Conservation (phyloP, 1,140 invertebrate genomes). For the Bombyx mori region ASM3026992v2 NC_085129.1:12106501-12107000, state of each 20-base stretch:
- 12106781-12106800: constrained; percentile 8
- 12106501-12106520: constrained; percentile 4
- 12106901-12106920: constrained; percentile 18
- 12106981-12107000: constrained; percentile 10
- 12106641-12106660: constrained; percentile 15
- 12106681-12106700: constrained; percentile 8
- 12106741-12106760: constrained; percentile 14
- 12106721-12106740: constrained; percentile 18
- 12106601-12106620: constrained; percentile 10
- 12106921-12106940: constrained; percentile 11
- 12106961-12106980: constrained; percentile 8
- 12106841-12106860: constrained; percentile 15
- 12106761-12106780: constrained; percentile 9
- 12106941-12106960: constrained; percentile 12
- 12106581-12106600: not conserved
- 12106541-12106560: constrained; percentile 1
- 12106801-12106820: constrained; percentile 14
- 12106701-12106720: constrained; percentile 17
- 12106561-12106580: constrained; percentile 2
- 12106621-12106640: constrained; percentile 8
- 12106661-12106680: constrained; percentile 19
- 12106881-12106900: constrained; percentile 22
- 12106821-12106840: constrained; percentile 12
- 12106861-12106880: constrained; percentile 12
- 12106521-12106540: constrained; percentile 3